phyloP scores from a whole-genome alignment of 2,113 vertebrate genomes.

The Recurvirostra avosetta region DNA sequence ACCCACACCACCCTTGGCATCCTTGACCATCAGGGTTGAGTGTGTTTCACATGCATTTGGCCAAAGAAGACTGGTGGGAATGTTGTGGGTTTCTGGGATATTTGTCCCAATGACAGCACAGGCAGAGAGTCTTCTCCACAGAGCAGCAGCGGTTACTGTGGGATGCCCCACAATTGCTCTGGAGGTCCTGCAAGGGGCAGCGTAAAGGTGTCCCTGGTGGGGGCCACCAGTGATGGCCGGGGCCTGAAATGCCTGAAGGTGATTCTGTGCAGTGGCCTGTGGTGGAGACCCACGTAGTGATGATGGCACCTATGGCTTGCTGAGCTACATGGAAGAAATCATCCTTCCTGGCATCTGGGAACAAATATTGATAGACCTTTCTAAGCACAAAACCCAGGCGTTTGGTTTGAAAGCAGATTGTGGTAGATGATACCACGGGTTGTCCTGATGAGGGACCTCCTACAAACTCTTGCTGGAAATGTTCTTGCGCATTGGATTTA shows the following conservation, averaged over 20 bases:
- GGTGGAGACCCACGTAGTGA: background rate
- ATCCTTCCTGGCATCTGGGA: background rate
- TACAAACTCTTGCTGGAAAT: background rate
- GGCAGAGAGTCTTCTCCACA: background rate
- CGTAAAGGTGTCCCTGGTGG: background rate
- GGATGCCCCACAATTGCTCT: background rate
- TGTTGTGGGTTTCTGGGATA: background rate
- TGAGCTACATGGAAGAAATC: background rate
- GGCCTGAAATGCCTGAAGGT: background rate
- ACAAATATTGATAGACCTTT: background rate
- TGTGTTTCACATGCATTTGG: background rate
- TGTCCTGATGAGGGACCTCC: background rate
- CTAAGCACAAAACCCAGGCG: background rate
- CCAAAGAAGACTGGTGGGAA: background rate
- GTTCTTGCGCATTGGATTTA: background rate
- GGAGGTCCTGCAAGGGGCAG: background rate
- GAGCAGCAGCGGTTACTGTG: background rate
- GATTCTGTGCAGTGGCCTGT: background rate
- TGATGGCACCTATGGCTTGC: background rate
- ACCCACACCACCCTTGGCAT: background rate
- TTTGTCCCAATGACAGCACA: background rate
- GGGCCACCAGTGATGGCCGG: background rate
- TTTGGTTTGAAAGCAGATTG: background rate
- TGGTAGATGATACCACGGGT: background rate
- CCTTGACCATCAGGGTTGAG: background rate